Conservation (phyloP, 2,113 vertebrate species). For the Cephalopterus ornatus region DNA sequence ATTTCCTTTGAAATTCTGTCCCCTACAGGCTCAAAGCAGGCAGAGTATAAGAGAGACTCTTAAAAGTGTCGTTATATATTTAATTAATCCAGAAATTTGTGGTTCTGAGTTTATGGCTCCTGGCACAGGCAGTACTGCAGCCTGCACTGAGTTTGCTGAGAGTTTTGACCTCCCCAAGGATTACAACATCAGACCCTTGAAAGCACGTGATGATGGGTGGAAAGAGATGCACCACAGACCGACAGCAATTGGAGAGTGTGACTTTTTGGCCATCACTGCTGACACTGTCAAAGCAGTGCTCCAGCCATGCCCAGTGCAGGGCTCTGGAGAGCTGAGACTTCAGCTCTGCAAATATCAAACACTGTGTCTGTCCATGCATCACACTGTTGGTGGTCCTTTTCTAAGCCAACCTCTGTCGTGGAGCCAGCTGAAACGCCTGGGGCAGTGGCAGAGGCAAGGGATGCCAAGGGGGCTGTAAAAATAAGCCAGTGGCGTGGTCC, state of each 20-base stretch:
- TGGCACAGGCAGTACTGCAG: neutral
- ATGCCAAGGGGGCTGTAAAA: neutral
- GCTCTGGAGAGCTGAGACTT: neutral
- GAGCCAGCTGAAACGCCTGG: neutral
- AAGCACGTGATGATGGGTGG: neutral
- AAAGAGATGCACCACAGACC: neutral
- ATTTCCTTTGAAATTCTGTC: slow-evolving; percentile 30
- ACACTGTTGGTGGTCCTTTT: neutral
- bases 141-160: neutral
- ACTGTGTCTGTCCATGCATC: neutral
- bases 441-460: neutral
- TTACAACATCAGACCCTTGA: neutral
- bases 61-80: neutral
- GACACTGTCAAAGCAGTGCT: neutral
- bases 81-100: neutral
- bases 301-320: neutral
- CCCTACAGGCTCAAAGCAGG: slow-evolving; percentile 21
- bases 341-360: neutral
- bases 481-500: neutral
- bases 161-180: neutral
- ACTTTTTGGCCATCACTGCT: fast-evolving
- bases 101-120: neutral
- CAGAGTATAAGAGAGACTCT: neutral
- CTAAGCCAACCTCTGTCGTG: neutral
- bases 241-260: neutral